Conservation (phyloP, 2,888 invertebrate species). For the Camponotus fellah region DNA sequence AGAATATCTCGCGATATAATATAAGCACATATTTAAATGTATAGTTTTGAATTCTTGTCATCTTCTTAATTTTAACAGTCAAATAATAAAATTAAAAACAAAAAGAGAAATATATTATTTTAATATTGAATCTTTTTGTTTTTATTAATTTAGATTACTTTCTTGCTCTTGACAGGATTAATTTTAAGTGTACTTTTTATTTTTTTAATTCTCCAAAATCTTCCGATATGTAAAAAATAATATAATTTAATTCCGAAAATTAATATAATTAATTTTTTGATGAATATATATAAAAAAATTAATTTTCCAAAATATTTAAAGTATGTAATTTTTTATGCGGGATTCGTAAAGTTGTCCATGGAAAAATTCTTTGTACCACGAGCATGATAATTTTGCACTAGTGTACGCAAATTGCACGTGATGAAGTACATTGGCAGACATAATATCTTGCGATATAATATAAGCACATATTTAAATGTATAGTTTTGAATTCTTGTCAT, state of each 20-base stretch:
- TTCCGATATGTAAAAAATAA: background rate
- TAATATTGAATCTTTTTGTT: background rate
- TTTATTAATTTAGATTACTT: background rate
- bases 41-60: background rate
- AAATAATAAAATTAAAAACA: background rate
- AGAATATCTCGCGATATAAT: background rate
- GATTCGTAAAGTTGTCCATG: background rate
- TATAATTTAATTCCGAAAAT: background rate
- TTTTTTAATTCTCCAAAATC: background rate
- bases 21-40: background rate
- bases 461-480: background rate
- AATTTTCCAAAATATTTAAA: too few relatives aligned
- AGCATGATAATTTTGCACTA: constrained; percentile 9
- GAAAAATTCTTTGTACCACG: constrained; percentile 11
- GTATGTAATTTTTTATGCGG: too few relatives aligned
- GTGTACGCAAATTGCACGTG: constrained; percentile 27
- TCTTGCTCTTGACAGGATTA: background rate
- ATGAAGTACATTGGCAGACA: constrained; percentile 14
- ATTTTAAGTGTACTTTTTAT: background rate
- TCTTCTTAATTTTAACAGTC: background rate
- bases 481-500: background rate
- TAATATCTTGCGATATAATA: background rate
- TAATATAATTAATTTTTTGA: too few relatives aligned
- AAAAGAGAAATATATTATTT: background rate
- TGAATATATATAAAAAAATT: too few relatives aligned